Evolutionary conservation across 2,113 vertebrate species (phyloP).

Genomic region (Oxyruncus cristatus): DNA sequence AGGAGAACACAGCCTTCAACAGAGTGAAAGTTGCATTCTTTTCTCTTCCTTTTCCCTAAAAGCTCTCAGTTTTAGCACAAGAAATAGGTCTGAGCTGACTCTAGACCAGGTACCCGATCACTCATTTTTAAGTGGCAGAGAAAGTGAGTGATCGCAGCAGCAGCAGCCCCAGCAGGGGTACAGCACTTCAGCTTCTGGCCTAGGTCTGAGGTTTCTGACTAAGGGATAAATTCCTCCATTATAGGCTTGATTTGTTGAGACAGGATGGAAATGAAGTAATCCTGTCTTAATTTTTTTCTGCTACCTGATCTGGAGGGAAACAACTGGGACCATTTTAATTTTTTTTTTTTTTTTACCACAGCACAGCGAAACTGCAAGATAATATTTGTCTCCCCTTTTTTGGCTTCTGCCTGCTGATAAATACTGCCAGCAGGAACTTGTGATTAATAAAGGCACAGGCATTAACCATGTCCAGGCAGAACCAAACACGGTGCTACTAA

Average conservation of each 20-base stretch:
- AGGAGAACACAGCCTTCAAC: neutral
- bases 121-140: neutral
- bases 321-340: conserved; percentile 50
- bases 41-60: neutral
- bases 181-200: neutral
- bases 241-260: conserved; percentile 41
- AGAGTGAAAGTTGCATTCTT: neutral
- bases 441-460: conserved; percentile 6
- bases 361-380: conserved; percentile 13
- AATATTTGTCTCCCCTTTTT: conserved; percentile 15
- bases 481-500: neutral
- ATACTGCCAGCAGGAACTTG: conserved; percentile 36
- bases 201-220: neutral
- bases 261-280: conserved; percentile 68
- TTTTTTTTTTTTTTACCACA: conserved; percentile 18
- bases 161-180: neutral
- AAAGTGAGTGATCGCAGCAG: neutral
- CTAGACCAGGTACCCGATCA: neutral
- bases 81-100: neutral
- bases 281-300: conserved; percentile 54
- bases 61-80: neutral
- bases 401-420: conserved; percentile 15
- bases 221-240: conserved; percentile 45
- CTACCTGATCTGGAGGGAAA: conserved; percentile 55
- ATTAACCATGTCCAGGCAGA: conserved; percentile 16